phyloP scores from a whole-genome alignment of 2,888 invertebrate genomes.

The Dinocampus coccinellae region DNA sequence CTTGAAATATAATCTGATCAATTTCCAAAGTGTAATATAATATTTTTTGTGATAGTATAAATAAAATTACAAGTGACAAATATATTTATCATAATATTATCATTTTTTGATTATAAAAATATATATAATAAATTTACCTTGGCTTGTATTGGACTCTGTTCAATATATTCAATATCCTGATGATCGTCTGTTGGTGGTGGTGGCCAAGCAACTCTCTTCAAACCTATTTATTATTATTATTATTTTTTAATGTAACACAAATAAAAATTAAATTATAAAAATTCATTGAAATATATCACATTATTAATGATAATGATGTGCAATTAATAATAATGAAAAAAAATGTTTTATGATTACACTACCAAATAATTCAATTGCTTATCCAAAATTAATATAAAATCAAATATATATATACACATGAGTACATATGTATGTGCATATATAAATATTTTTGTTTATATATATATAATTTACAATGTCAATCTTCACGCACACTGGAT shows the following conservation, averaged over 20 bases:
- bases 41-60: slow-evolving; percentile 26
- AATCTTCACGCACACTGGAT: not conserved
- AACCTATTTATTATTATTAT: too few species aligned
- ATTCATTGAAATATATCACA: too few species aligned
- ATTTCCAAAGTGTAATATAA: not conserved
- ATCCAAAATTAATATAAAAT: not conserved
- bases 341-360: too few species aligned
- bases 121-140: slow-evolving; percentile 73
- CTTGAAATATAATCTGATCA: not conserved
- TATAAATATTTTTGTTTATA: not conserved
- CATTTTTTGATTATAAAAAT: not conserved
- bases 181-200: slow-evolving; percentile 79
- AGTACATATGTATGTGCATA: not conserved
- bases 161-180: slow-evolving; percentile 73
- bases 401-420: not conserved
- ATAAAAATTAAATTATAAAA: too few species aligned
- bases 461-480: not conserved
- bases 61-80: slow-evolving; percentile 28
- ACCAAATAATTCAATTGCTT: not conserved
- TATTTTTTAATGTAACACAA: slow-evolving; percentile 47
- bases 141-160: slow-evolving; percentile 72
- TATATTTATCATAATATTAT: not conserved
- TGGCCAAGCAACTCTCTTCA: slow-evolving; percentile 91
- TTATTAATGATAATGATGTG: too few species aligned
- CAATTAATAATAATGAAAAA: too few species aligned